Base-by-base conservation (phyloP, 2,888 invertebrate species). In the Hecatera dysodea region DNA sequence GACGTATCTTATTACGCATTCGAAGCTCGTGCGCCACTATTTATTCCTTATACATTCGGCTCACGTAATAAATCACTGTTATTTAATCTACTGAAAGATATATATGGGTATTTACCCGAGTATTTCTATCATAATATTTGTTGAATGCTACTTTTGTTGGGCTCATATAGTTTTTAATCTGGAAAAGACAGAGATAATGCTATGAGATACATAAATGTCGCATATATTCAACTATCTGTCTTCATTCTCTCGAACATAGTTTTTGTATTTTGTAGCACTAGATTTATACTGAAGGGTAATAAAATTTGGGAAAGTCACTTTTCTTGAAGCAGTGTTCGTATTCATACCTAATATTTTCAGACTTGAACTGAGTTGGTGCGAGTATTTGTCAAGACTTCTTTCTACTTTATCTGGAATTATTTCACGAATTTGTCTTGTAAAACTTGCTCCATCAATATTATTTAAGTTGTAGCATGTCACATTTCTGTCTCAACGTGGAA, bases 21-120 rank as follows among this genome's bases (percentile, higher is more conserved):
- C 92, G 78, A 75, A 72, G 62, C 86, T 77, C 80, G 86, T 76
- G 61, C 67, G 74, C 82, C 84, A 91, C 84, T 93, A 93, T 93
- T 91, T 92, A 92, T 90, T 85, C 87, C 85, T 86, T 88, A 90
- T 87, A 87, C 86, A 93, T 93, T 91, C 93, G 72, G 83, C 84
- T 86, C 93, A 93, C 93, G 93, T 90, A 91, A 93, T 93, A 93
- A 93, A 93, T 93, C 93, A 89, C 88, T 87, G 90, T 92, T 93
- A 93, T 93, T 93, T 93, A 93, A 93, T 93, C 92, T 93, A 90
- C 90, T 90, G 92, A 81, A 86, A 90, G 88, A 88, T 90, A 89
- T 90, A 87, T 88, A 89, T 87, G 86, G 77, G 82, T 87, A 87
- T 83, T 83, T 84, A 82, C 72, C 67, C 67, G 60, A 77, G 66